Conservation (phyloP, 2,797 vertebrate species). For the Melanotaenia boesemani region DNA sequence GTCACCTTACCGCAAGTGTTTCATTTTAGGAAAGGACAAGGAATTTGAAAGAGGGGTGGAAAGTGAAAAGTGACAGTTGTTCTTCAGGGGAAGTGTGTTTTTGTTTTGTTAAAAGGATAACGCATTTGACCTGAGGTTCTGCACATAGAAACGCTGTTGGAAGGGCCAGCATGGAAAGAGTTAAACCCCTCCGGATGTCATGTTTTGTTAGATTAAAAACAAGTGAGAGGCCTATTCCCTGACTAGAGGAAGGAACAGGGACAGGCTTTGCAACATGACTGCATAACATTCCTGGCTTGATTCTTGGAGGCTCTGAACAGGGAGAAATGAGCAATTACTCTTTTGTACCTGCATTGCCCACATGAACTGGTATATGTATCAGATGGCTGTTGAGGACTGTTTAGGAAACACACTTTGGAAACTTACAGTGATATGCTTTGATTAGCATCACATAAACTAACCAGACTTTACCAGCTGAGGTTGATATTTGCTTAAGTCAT, state of each 20-base stretch:
- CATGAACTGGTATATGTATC: slow-evolving; percentile 27
- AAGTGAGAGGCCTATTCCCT: background rate
- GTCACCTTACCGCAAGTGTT: slow-evolving; percentile 1
- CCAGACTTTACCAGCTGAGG: background rate
- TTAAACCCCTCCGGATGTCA: slow-evolving; percentile 7
- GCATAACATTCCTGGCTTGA: slow-evolving; percentile 38
- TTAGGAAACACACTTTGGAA: slow-evolving; percentile 28
- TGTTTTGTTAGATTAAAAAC: slow-evolving; percentile 25
- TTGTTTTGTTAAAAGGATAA: slow-evolving; percentile 56
- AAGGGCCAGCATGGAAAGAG: slow-evolving; percentile 3
- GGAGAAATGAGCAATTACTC: slow-evolving; percentile 3
- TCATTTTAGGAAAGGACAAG: background rate
- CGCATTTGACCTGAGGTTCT: background rate
- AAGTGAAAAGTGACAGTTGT: background rate
- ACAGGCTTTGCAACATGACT: slow-evolving; percentile 20
- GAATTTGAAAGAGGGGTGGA: background rate
- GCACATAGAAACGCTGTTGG: background rate
- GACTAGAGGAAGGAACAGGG: slow-evolving; percentile 11
- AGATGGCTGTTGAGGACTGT: slow-evolving; percentile 32
- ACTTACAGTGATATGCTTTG: slow-evolving; percentile 6
- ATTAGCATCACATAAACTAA: slow-evolving; percentile 16
- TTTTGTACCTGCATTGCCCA: background rate
- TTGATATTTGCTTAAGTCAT: background rate
- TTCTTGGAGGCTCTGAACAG: slow-evolving; percentile 15
- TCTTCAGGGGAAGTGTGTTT: background rate